Evolutionary conservation across 2,113 vertebrate species (phyloP), one percentile per base, ranked within the genome.

Genomic region (Solea senegalensis): DNA sequence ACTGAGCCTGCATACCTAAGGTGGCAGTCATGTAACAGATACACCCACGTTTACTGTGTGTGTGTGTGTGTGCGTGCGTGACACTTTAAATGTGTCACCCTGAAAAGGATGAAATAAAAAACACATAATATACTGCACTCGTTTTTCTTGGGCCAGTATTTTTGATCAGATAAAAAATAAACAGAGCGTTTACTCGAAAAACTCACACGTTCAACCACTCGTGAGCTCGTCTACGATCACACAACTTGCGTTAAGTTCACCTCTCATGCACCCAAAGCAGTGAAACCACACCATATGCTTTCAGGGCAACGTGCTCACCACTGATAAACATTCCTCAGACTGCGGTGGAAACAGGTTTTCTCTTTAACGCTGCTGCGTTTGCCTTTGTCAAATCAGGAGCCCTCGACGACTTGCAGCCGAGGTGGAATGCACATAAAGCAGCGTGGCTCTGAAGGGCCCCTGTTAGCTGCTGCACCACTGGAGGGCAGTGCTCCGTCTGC

Each of bases 291-390:
- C 75, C 87, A 88, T 78, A 88, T 92, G 88, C 86, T 90, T 88
- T 73, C 85, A 90, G 85, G 85, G 85, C 83, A 86, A 75, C 56
- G 65, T 85, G 87, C 88, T 90, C 61, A 89, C 90, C 90, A 72
- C 87, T 89, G 90, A 91, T 91, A 91, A 90, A 91, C 91, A 91
- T 90, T 90, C 90, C 85, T 85, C 82, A 89, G 84, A 90, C 88
- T 92, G 89, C 86, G 90, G 89, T 89, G 84, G 81, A 85, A 90
- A 88, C 77, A 41, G 68, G 26, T 66, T 79, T 82, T 78, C 75
- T 76, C 73, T 81, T 21, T 61, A 46, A 67, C 71, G 73, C 72
- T 71, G 80, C 84, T 86, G 86, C 88, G 85, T 86, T 34, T 78
- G 83, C 64, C 82, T 90, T 92, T 90, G 89, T 92, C 82, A 87